A percentile compares a stretch with the other conserved stretches of the same genome.
Conservation (phyloP, 2,888 invertebrate species). For the Lasioglossum villosulum region DNA sequence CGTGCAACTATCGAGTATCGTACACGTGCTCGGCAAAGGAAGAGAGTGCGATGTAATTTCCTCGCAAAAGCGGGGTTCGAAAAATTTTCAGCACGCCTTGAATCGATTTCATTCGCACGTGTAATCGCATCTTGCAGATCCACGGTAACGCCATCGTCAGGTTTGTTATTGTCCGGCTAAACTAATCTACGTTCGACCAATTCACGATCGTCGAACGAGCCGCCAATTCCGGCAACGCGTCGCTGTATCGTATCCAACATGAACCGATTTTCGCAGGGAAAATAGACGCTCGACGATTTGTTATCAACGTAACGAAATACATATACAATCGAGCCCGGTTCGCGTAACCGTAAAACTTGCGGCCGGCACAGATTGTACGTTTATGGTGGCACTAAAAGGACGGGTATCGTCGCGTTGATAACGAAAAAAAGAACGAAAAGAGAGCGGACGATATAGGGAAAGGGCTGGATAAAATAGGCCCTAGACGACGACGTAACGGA, state of each 20-base stretch:
- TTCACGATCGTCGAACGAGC: not conserved
- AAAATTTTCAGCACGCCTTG: not conserved
- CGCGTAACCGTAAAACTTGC: slow-evolving; percentile 44
- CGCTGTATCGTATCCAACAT: not conserved
- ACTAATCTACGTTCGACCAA: not conserved
- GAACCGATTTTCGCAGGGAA: slow-evolving; percentile 10
- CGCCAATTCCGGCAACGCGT: not conserved
- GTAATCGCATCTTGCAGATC: not conserved
- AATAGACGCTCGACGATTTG: slow-evolving; percentile 8
- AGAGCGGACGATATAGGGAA: not conserved
- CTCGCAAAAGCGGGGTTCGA: not conserved
- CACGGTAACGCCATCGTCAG: not conserved
- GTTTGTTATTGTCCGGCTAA: not conserved
- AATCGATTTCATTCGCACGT: not conserved
- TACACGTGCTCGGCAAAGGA: not conserved
- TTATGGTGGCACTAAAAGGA: slow-evolving; percentile 32
- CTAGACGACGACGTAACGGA: slow-evolving; percentile 35
- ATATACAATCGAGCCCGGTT: slow-evolving; percentile 21
- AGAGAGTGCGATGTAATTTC: not conserved
- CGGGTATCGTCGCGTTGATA: slow-evolving; percentile 22
- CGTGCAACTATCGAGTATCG: not conserved
- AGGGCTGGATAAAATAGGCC: not conserved
- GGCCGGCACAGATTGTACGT: slow-evolving; percentile 28
- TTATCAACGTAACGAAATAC: slow-evolving; percentile 20
- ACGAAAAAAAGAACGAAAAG: slow-evolving; percentile 3